Evolutionary conservation across 2,888 invertebrate genomes (phyloP).

Genomic region (Harpalus rubripes): DNA sequence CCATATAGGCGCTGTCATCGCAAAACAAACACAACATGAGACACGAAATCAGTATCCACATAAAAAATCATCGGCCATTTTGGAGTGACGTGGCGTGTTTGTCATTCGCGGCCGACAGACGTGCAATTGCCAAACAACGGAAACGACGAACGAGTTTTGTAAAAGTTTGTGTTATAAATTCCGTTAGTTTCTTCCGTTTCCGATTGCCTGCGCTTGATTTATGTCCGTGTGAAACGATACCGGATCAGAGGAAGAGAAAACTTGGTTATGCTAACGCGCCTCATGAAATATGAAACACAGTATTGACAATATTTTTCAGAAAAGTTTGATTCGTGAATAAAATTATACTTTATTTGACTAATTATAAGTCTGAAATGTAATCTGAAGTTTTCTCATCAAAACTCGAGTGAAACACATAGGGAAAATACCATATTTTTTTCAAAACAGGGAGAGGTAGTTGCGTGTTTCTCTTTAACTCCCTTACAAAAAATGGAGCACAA

Average conservation of each 20-base stretch:
- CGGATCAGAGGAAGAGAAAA: slow-evolving; percentile 28
- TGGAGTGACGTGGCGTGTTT: slow-evolving; percentile 28
- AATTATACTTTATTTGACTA: slow-evolving; percentile 27
- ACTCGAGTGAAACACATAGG: neutral
- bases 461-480: no score
- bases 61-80: slow-evolving; percentile 48
- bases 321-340: slow-evolving; percentile 17
- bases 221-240: slow-evolving; percentile 52
- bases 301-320: slow-evolving; percentile 41
- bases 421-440: neutral
- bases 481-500: no score
- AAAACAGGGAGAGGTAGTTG: no score
- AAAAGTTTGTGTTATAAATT: slow-evolving; percentile 66
- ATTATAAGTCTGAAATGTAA: slow-evolving; percentile 7
- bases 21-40: slow-evolving; percentile 25
- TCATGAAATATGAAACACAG: slow-evolving; percentile 26
- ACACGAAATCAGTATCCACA: slow-evolving; percentile 28
- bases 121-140: slow-evolving; percentile 64
- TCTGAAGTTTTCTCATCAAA: neutral
- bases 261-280: slow-evolving; percentile 48
- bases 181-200: slow-evolving; percentile 60
- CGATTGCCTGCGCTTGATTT: slow-evolving; percentile 62
- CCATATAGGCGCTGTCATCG: neutral
- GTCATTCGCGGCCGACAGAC: slow-evolving; percentile 49
- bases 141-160: slow-evolving; percentile 55